Evolutionary conservation across 2,888 invertebrate species (phyloP).

Genomic region (Cotesia congregata): DNA sequence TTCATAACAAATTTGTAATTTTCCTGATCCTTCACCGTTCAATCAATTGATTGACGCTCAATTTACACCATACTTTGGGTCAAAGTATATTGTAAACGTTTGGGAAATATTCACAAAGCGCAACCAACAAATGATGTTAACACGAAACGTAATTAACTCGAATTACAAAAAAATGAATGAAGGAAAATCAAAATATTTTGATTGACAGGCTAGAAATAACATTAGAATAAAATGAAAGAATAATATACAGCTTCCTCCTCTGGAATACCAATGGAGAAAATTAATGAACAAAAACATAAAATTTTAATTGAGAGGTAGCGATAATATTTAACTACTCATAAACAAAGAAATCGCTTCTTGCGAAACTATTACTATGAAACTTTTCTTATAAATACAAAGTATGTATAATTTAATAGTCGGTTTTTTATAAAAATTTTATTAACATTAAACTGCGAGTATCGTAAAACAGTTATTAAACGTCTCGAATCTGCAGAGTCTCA

Average conservation of each 20-base stretch:
- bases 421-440: background rate
- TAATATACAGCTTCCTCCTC: background rate
- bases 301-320: background rate
- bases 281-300: background rate
- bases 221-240: background rate
- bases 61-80: no score
- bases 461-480: background rate
- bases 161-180: background rate
- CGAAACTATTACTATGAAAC: background rate
- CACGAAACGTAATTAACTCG: no score
- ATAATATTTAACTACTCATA: background rate
- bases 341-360: background rate
- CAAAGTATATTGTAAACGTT: no score
- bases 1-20: no score
- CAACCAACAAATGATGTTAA: no score
- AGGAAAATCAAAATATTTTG: background rate
- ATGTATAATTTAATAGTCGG: background rate
- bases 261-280: background rate
- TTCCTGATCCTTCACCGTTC: no score
- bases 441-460: background rate
- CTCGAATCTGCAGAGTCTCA: background rate
- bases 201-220: background rate
- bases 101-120: no score
- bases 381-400: background rate
- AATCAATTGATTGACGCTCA: no score